These are phyloP conservation scores for Dendrolimus pini DNA, from an alignment of 2,888 invertebrate genomes.

Conservation along the genomic window DNA sequence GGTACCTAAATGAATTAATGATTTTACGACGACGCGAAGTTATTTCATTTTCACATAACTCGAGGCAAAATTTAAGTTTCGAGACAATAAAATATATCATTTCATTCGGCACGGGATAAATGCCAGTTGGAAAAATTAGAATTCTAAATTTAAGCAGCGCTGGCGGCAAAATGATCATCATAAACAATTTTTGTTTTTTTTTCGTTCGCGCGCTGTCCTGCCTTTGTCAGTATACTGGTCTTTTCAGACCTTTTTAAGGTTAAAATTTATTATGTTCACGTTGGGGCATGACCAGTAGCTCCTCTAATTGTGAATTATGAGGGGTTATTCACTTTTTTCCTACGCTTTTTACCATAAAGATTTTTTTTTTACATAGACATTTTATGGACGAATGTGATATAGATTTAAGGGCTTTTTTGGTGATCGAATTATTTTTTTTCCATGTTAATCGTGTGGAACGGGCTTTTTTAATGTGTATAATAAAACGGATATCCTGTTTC, in stretches of 20 bases:
- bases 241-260: constrained; percentile 72
- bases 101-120: constrained; percentile 23
- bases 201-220: constrained; percentile 46
- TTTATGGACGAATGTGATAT: constrained; percentile 2
- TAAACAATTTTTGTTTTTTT: constrained; percentile 67
- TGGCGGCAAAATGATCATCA: constrained; percentile 71
- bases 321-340: constrained; percentile 24
- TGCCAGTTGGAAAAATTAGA: constrained; percentile 25
- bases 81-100: constrained; percentile 18
- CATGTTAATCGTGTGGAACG: constrained; percentile 50
- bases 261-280: constrained; percentile 73
- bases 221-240: constrained; percentile 69
- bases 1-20: constrained; percentile 18
- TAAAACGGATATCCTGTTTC: constrained; percentile 52
- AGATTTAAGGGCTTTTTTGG: constrained; percentile 35
- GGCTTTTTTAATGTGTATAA: constrained; percentile 45
- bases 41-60: constrained; percentile 9
- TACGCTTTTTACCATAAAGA: constrained; percentile 4
- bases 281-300: constrained; percentile 73
- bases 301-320: constrained; percentile 75
- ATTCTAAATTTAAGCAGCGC: constrained; percentile 70
- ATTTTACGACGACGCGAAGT: constrained; percentile 7
- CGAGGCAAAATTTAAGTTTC: constrained; percentile 14
- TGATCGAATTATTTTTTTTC: constrained; percentile 51
- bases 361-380: constrained; percentile 18